Evolutionary conservation across 2,113 vertebrate species (phyloP), one percentile per base, ranked within the genome.

Genomic region (Nothocercus nigrocapillus): DNA sequence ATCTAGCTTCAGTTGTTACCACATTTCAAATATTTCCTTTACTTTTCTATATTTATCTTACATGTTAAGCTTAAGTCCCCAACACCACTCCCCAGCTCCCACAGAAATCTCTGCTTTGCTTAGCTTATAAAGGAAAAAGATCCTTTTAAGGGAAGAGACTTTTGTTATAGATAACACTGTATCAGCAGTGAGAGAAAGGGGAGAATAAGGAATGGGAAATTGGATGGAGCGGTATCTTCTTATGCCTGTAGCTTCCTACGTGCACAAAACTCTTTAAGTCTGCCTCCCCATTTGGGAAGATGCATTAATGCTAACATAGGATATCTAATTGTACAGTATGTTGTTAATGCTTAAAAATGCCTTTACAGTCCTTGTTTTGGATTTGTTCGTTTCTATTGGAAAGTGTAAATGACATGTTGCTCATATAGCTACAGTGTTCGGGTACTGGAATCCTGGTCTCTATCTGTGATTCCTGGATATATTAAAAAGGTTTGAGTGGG

Each of bases 21-120:
- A 81, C 85, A 90, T 70, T 40, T 75, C 61, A 92, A 74, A 88
- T 94, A 93, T 49, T 93, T 95, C 80, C 79, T 90, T 68, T 89
- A 16, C 76, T 69, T 28, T 90, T 93, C 95, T 95, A 96, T 96
- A 94, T 95, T 92, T 96, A 88, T 86, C 85, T 45, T 95, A 81
- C 93, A 94, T 59, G 62, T 95, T 88, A 87, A 68, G 63, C 36
- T 68, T 40, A 81, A 88, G 85, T 88, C 78, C 51, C 73, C 77
- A 88, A 51, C 1, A 2, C 90, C 58, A 81, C 42, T 56, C 81
- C 30, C 73, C 73, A 89, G 69, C 6, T 12, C 88, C 93, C 95
- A 95, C 92, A 95, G 87, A 95, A 96, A 96, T 88, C 82, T 95
- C 94, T 95, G 88, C 76, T 81, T 80, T 70, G 69, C 88, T 90